These are phyloP conservation scores for Strix aluco DNA, from an alignment of 2,113 vertebrate genomes.

Conservation along the genomic window DNA sequence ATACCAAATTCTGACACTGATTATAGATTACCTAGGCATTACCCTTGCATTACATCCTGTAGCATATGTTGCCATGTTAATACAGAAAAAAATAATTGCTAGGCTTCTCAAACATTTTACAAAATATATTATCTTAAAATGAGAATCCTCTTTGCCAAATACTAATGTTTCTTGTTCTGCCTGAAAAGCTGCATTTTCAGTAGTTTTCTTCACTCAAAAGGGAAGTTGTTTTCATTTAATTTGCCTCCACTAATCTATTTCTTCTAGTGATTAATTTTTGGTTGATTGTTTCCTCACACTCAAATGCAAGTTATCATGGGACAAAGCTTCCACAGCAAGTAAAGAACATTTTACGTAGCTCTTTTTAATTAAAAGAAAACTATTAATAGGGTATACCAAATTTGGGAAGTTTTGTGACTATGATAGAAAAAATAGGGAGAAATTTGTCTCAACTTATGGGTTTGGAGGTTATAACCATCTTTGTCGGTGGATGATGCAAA, in stretches of 20 bases:
- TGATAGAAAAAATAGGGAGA: neutral
- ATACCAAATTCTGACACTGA: neutral
- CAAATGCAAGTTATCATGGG: neutral
- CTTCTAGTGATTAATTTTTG: neutral
- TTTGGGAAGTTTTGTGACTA: neutral
- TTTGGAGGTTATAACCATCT: neutral
- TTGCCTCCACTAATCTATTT: neutral
- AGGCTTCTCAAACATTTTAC: neutral
- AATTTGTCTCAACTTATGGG: neutral
- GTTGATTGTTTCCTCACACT: neutral
- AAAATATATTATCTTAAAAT: neutral
- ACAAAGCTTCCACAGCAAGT: neutral
- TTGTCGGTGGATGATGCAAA: neutral
- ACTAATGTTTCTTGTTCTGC: neutral
- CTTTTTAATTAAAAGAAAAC: neutral
- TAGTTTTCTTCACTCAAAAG: neutral
- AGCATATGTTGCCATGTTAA: neutral
- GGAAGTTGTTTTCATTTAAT: neutral
- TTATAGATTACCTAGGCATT: neutral
- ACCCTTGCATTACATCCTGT: neutral
- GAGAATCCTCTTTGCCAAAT: neutral
- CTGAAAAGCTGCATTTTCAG: neutral
- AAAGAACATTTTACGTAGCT: neutral
- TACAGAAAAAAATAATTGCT: neutral
- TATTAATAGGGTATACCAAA: neutral